Base-by-base conservation (phyloP, 2,888 invertebrate species). In the Sclerodermus sp. region DNA sequence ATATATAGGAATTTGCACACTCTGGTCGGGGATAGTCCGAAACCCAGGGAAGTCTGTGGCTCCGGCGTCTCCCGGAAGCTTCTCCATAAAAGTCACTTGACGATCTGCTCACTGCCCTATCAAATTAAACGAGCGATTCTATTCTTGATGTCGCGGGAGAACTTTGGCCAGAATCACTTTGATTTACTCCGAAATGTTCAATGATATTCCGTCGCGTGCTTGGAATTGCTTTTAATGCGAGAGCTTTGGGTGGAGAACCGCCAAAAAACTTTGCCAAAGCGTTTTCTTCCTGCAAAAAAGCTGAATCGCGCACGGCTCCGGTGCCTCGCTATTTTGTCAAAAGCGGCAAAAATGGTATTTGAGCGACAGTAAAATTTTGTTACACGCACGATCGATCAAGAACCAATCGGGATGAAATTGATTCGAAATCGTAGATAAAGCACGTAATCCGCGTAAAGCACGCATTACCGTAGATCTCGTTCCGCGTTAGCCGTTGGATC, bases 41-140 rank as follows among this genome's bases (percentile, higher is more conserved):
- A 17, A 40, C 40, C 15, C 39, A 1, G 1, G 39, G 15, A 13
- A n/a, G 6, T n/a, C 34, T 12, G n/a, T 13, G n/a, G 34, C n/a
- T 34, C 3, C 3, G 10, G n/a, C 34, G 43, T 48, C 42, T 45
- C 42, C 49, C 34, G 51, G 55, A 62, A 62, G 62, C 58, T 57
- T 47, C 48, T 49, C 47, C 44, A 18, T 47, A 40, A 46, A 53
- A 60, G 53, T 52, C 46, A 48, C 49, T 51, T 52, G 40, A 31
- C 37, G 52, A 53, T 47, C 42, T 45, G 48, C 42, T 46, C 44
- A 30, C 36, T 49, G 51, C 42, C 51, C 51, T 58, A 58, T 64
- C 62, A 60, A 62, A 53, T 50, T 51, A 44, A 55, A 56, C 41
- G 45, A 56, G 40, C 51, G 50, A 56, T 54, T 57, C 42, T 38